Conservation (phyloP, 2,113 vertebrate genomes). For the Salminus brasiliensis region DNA sequence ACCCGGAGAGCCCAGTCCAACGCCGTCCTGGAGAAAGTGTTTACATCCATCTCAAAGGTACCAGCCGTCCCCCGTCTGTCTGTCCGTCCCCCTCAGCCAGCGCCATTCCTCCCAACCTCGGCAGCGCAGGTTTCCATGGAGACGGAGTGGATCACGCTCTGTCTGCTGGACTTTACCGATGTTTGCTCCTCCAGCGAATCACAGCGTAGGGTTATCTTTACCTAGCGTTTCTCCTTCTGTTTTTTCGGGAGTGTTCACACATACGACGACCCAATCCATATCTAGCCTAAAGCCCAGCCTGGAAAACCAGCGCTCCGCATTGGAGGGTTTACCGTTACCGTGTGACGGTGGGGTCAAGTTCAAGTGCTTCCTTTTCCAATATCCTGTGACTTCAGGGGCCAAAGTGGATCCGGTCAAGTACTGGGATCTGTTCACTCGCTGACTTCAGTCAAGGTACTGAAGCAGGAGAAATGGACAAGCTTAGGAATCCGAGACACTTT, state of each 20-base stretch:
- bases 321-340: slow-evolving; percentile 25
- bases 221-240: not conserved
- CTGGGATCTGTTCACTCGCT: no score
- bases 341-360: not conserved
- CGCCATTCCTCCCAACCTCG: no score
- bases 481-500: no score
- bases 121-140: not conserved
- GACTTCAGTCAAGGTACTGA: no score
- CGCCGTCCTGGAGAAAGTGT: slow-evolving; percentile 95
- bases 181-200: no score
- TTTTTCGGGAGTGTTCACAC: not conserved
- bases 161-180: not conserved
- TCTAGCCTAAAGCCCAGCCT: not conserved
- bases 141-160: not conserved
- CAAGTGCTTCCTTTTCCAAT: slow-evolving; percentile 18
- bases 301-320: not conserved
- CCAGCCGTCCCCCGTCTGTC: not conserved
- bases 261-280: not conserved
- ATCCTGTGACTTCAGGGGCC: not conserved
- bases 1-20: slow-evolving; percentile 84
- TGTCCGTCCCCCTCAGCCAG: not conserved
- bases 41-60: slow-evolving; percentile 94
- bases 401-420: no score
- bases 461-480: no score
- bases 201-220: no score